Base-by-base conservation (phyloP, 2,888 invertebrate species). In the Clostera curtula region DNA sequence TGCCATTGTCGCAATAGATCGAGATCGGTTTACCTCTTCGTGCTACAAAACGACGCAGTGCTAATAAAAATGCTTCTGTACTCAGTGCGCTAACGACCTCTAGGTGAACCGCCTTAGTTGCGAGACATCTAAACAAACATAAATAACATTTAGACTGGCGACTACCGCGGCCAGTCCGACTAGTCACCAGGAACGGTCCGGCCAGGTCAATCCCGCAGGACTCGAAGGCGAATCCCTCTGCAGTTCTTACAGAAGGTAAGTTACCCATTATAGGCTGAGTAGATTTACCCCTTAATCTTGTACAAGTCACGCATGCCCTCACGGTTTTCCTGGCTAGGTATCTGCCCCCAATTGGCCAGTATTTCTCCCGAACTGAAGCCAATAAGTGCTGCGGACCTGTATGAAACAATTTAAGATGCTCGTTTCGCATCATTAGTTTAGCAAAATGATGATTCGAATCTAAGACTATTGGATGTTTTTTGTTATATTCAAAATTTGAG, bases 71-170 rank as follows among this genome's bases (percentile, higher is more conserved):
- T 1, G 43, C 53, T 30, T 54, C 31, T 1, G 55, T 29, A 1
- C 51, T 43, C 2, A 60, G 31, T 5, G 51, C 51, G 1, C 40
- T 39, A 1, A 60, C 56, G 1, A 42, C 30, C 25, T 63, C 61
- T 0, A 61, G 19, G 25, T 58, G 57, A 3, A 55, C 28, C 0
- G 54, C 57, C 4, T 37, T 33, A 0, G 52, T 48, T 0, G 32
- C 29, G 39, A 53, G 34, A 26, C 49, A 50, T n/a, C n/a, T n/a
- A n/a, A n/a, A n/a, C n/a, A 18, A 3, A 5, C 5, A 19, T 3
- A 19, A 4, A 19, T 37, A 41, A 1, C 41, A 40, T 14, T 43
- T 40, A 17, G 24, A 27, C 2, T 38, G 21, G 2, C 17, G n/a
- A 9, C 31, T 5, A 1, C 48, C 48, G 20, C 40, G 12, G 1